These are phyloP conservation scores for Falco columbarius DNA, from an alignment of 2,797 vertebrate species.

Conservation along the genomic window DNA sequence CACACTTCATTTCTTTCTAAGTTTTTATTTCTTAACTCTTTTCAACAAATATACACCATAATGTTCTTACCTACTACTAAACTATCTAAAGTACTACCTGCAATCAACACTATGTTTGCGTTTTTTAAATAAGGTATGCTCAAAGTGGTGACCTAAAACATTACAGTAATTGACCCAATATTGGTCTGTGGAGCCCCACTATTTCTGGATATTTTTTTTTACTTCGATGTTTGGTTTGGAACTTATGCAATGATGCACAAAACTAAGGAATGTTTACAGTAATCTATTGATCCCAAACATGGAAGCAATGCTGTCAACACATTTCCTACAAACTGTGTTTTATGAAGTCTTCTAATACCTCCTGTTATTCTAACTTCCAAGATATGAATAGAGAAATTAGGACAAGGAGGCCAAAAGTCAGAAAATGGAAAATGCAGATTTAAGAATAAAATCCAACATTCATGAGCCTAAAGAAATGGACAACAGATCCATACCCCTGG, in stretches of 20 bases:
- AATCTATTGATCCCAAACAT: neutral
- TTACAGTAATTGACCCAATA: neutral
- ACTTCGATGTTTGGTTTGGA: neutral
- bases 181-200: neutral
- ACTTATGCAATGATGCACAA: neutral
- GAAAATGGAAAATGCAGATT: neutral
- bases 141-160: neutral
- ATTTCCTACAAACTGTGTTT: neutral
- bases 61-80: neutral
- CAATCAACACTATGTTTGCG: neutral
- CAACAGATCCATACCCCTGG: neutral
- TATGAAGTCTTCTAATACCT: neutral
- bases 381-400: neutral
- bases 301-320: neutral
- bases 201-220: neutral
- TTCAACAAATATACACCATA: neutral
- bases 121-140: neutral
- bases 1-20: neutral
- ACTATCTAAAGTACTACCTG: neutral
- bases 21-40: neutral
- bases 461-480: neutral
- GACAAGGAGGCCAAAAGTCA: neutral
- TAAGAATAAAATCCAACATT: neutral
- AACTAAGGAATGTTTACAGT: neutral
- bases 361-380: neutral